These are phyloP conservation scores for Drosophila ustulata DNA, from an alignment of 2,888 invertebrate species.

Conservation along the genomic window DNA sequence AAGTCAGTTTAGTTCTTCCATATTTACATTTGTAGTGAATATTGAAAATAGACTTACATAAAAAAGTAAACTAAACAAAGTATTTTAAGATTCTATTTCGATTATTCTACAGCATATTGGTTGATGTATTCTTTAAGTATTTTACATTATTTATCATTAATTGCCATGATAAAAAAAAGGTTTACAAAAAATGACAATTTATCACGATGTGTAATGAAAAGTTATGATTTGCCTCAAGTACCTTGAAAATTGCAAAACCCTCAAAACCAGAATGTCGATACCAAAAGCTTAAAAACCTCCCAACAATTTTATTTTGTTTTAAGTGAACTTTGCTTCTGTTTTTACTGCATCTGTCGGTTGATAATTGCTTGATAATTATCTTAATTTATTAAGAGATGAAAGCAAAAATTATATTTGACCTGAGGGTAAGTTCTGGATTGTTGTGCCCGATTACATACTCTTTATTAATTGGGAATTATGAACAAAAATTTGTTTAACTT, in stretches of 20 bases:
- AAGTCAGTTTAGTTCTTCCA: no score
- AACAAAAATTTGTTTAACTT: conserved; percentile 12
- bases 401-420: conserved; percentile 39
- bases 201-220: no score
- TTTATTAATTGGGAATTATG: conserved; percentile 42
- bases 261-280: background rate
- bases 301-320: background rate
- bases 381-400: conserved; percentile 48
- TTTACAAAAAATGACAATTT: no score
- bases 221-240: no score
- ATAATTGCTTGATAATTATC: conserved; percentile 57
- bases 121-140: no score
- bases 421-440: conserved; percentile 11
- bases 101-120: no score
- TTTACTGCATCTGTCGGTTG: conserved; percentile 56
- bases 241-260: background rate
- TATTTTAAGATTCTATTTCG: no score
- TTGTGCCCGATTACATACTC: conserved; percentile 6
- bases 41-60: no score
- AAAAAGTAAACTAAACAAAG: no score
- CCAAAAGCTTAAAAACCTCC: background rate
- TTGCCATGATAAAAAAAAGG: no score
- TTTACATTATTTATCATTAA: no score
- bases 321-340: conserved; percentile 24
- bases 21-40: no score